phyloP scores from a whole-genome alignment of 2,113 vertebrate species.

The Pteronura brasiliensis region DNA sequence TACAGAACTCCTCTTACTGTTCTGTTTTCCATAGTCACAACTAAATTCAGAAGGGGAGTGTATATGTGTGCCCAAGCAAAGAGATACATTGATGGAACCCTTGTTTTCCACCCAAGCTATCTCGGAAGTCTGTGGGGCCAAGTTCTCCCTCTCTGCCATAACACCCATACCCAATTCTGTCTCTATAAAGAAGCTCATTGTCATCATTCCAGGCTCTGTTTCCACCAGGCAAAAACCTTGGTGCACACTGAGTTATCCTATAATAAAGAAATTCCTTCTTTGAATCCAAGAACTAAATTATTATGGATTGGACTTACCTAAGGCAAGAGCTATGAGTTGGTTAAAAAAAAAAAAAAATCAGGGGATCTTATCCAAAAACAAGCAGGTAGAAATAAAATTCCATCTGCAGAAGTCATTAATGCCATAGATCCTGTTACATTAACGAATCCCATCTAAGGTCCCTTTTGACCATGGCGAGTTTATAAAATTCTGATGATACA shows the following conservation, averaged over 20 bases:
- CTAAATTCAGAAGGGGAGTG: conserved; percentile 13
- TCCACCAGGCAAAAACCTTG: background rate
- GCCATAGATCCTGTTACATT: conserved; percentile 19
- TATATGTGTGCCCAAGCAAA: background rate
- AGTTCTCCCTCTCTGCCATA: background rate
- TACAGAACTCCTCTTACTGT: background rate
- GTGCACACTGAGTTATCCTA: background rate
- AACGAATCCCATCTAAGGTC: background rate
- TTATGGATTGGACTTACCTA: background rate
- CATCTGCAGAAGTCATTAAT: conserved; percentile 29
- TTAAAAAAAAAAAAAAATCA: background rate
- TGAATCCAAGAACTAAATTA: conserved; percentile 15
- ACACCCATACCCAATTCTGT: conserved; percentile 21
- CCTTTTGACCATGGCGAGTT: conserved; percentile 40
- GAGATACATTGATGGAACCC: background rate
- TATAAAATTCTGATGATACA: conserved; percentile 59
- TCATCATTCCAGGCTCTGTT: conserved; percentile 32
- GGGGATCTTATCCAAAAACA: background rate
- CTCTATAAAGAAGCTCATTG: background rate
- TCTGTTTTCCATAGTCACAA: background rate
- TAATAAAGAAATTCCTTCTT: conserved; percentile 38
- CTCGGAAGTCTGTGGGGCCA: background rate
- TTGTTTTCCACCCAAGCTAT: background rate
- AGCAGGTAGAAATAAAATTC: conserved; percentile 30
- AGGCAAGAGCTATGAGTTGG: background rate